phyloP scores from a whole-genome alignment of 2,888 invertebrate genomes.

The Enchytraeus crypticus region DNA sequence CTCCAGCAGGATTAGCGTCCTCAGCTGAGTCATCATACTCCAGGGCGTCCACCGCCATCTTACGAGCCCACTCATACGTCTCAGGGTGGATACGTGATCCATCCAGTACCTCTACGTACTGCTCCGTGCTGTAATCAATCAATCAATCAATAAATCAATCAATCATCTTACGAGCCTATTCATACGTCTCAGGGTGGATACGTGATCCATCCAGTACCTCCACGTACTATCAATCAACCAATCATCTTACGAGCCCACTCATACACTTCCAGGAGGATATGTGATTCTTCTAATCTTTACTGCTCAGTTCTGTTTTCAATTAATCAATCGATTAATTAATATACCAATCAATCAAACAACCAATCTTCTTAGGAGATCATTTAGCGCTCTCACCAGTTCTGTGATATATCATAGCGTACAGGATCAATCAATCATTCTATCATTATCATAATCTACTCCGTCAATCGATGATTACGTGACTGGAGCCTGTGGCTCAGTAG shows the following conservation, averaged over 20 bases:
- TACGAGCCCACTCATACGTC: conserved; percentile 98
- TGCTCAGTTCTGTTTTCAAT: no score
- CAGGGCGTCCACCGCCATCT: conserved; percentile 98
- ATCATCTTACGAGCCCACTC: conserved; percentile 99
- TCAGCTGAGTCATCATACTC: conserved; percentile 84
- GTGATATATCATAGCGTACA: no score
- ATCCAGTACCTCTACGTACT: conserved; percentile 85
- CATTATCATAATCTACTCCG: no score
- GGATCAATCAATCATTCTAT: no score
- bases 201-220: conserved; percentile 86
- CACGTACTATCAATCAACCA: no score
- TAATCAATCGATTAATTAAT: no score
- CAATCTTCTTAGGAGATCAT: not conserved
- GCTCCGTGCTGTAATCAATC: conserved; percentile 63
- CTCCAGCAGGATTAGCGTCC: conserved; percentile 84
- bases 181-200: conserved; percentile 98
- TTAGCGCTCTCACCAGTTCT: no score
- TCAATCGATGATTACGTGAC: no score
- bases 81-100: conserved; percentile 97
- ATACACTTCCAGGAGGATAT: conserved; percentile 98
- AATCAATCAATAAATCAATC: no score
- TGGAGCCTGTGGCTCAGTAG: no score
- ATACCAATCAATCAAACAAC: no score
- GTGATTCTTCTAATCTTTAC: conserved; percentile 72
- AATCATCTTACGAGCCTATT: conserved; percentile 99